Base-by-base conservation (phyloP, 2,888 invertebrate species). In the Leucoma salicis region DNA sequence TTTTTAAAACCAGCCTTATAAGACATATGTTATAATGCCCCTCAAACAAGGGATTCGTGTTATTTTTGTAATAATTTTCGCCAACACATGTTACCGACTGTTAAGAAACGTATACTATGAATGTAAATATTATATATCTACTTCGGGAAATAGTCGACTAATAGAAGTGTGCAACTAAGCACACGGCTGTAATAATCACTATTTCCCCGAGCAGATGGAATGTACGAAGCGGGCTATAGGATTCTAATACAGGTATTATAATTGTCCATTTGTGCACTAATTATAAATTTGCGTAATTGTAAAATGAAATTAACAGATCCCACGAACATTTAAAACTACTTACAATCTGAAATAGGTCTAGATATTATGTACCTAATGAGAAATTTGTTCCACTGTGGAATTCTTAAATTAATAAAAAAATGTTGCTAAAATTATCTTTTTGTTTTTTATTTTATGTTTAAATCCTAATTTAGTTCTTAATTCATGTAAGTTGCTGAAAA, bases 361-460 rank as follows among this genome's bases (percentile, higher is more conserved):
- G 81, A 75, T 73, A 77, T 73, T 74, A 81, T 80, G 84, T 81
- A n/a, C n/a, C n/a, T 81, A 78, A 85, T 74, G 71, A 81, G 71
- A 66, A 77, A 83, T 82, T 87, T 84, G 82, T 85, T 86, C 87
- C 87, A 78, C 74, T 86, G 89, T 88, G 90, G 87, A 88, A 88
- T 87, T 89, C 89, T 88, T 88, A 83, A 84, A 84, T 82, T 82
- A 89, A 89, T 89, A 89, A 90, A 90, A 87, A 90, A 90, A 88
- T 90, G 90, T 90, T 90, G 88, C 88, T 90, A 90, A 89, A 90
- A 85, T 85, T 79, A 62, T 33, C 39, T 31, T 41, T 47, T 40
- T 57, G 66, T 69, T 84, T 73, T 83, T 84, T 73, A 79, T 81
- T 79, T 57, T 52, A 52, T 21, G 4, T 35, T 13, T 12, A 39